phyloP scores from a whole-genome alignment of 1,140 invertebrate genomes.

The Pteromalus puparum region DNA sequence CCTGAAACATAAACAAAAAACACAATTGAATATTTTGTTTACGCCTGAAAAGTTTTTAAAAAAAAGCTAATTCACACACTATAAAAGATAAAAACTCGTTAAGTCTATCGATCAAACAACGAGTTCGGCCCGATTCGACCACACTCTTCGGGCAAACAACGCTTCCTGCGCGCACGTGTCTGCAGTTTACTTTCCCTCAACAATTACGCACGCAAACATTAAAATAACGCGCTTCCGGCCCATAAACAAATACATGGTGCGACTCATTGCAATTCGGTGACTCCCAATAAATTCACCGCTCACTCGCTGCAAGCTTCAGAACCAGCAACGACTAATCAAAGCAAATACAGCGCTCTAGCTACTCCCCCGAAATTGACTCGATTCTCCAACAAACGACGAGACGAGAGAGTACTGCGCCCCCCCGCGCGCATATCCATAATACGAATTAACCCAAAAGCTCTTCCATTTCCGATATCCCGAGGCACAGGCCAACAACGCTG shows the following conservation, averaged over 20 bases:
- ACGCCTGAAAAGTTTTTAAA: neutral
- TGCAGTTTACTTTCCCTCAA: neutral
- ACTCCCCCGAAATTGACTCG: neutral
- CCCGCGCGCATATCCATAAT: neutral
- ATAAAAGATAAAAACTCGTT: conserved; percentile 4
- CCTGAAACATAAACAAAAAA: conserved; percentile 25
- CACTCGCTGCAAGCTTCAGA: neutral
- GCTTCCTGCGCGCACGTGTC: neutral
- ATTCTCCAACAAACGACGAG: too few relatives aligned
- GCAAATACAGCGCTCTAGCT: neutral
- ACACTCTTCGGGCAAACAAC: neutral
- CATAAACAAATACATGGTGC: neutral
- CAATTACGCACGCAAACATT: neutral
- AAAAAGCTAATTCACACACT: neutral
- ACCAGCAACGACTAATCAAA: neutral
- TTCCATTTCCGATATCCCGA: neutral
- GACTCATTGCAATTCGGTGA: too few relatives aligned
- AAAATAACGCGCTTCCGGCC: neutral
- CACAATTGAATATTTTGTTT: neutral
- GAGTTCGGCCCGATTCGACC: neutral
- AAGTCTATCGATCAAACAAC: conserved; percentile 44
- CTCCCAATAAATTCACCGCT: neutral
- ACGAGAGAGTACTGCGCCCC: too few relatives aligned
- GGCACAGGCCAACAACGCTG: too few relatives aligned
- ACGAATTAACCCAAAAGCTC: neutral